Evolutionary conservation across 2,113 vertebrate species (phyloP).

Genomic region (Passer montanus): DNA sequence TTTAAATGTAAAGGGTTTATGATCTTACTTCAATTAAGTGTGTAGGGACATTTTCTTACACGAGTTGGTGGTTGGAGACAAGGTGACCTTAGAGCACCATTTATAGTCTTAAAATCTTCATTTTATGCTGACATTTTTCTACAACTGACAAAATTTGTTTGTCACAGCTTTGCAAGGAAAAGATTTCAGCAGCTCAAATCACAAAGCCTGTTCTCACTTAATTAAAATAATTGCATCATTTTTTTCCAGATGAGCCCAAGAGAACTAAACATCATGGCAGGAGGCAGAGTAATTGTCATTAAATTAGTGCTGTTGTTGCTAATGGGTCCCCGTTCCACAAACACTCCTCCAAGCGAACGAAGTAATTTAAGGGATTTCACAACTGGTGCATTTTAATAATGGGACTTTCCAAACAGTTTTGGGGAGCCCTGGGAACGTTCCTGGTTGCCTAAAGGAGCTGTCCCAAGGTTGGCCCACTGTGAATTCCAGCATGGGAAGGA

Average conservation of each 20-base stretch:
- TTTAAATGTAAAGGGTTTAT: constrained; percentile 64
- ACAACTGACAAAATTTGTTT: not conserved
- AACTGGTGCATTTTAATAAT: not conserved
- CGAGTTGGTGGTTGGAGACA: not conserved
- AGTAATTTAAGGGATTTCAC: not conserved
- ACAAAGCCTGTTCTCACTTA: not conserved
- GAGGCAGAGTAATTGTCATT: not conserved
- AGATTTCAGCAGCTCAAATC: not conserved
- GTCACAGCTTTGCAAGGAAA: not conserved
- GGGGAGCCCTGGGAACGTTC: not conserved
- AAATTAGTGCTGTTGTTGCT: not conserved
- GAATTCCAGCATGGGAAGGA: not conserved
- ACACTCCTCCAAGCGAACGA: not conserved
- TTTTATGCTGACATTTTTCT: not conserved
- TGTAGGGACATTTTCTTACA: not conserved
- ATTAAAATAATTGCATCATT: not conserved
- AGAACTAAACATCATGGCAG: not conserved
- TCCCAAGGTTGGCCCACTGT: not conserved
- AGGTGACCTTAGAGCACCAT: constrained; percentile 2
- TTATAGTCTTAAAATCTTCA: not conserved
- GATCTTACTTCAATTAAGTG: constrained; percentile 41
- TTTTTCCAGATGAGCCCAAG: not conserved
- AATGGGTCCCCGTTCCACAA: not conserved
- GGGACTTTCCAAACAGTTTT: not conserved
- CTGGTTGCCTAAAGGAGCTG: not conserved